These are phyloP conservation scores for Cactoblastis cactorum DNA, from an alignment of 2,888 invertebrate genomes.

Conservation along the genomic window DNA sequence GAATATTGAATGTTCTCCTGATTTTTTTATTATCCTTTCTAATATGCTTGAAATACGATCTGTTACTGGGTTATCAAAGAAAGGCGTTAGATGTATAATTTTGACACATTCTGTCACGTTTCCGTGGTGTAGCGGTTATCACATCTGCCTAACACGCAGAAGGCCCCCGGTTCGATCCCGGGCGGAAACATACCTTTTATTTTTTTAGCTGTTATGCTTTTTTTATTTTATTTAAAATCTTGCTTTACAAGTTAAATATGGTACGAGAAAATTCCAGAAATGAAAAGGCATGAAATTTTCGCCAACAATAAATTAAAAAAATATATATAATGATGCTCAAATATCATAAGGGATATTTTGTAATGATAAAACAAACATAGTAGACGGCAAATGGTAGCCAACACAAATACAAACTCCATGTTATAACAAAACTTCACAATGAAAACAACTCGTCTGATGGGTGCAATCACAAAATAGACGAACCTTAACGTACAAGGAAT, in stretches of 20 bases:
- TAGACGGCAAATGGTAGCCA: conserved; percentile 1
- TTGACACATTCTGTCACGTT: too few relatives aligned
- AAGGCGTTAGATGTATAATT: too few relatives aligned
- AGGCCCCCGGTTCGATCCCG: conserved; percentile 95
- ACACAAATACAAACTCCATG: conserved; percentile 7
- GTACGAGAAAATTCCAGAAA: too few relatives aligned
- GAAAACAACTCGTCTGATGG: conserved; percentile 38
- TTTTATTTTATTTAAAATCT: not conserved
- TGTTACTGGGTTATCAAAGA: too few relatives aligned
- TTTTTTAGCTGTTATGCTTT: not conserved
- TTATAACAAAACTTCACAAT: conserved; percentile 35
- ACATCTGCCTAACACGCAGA: conserved; percentile 95
- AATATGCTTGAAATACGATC: too few relatives aligned
- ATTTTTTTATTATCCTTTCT: too few relatives aligned
- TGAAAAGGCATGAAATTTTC: too few relatives aligned
- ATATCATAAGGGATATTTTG: too few relatives aligned
- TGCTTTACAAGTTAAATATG: too few relatives aligned
- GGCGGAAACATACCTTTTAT: conserved; percentile 82
- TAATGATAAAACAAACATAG: not conserved
- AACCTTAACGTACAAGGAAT: not conserved
- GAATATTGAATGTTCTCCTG: too few relatives aligned
- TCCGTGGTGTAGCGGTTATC: conserved; percentile 95
- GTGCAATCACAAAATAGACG: not conserved
- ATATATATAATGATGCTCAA: too few relatives aligned
- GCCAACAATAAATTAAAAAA: too few relatives aligned